Evolutionary conservation across 2,888 invertebrate genomes (phyloP).

Genomic region (Onchidella celtica): DNA sequence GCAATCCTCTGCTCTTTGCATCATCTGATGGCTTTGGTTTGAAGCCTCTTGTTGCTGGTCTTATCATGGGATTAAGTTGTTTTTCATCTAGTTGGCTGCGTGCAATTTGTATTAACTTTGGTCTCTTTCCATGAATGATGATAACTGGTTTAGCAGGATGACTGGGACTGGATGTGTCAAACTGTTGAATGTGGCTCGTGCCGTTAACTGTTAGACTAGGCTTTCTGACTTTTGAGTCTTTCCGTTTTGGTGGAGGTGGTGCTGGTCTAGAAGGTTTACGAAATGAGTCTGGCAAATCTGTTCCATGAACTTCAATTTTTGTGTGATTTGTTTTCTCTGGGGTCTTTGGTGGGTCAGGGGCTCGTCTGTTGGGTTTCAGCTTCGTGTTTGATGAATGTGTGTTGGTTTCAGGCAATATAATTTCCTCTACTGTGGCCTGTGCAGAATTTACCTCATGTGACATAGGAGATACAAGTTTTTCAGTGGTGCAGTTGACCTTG

Average conservation of each 20-base stretch:
- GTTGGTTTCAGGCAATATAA: too few relatives aligned
- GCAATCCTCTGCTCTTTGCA: background rate
- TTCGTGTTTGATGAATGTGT: too few relatives aligned
- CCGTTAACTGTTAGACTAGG: background rate
- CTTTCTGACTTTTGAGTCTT: constrained; percentile 7
- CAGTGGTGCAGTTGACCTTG: too few relatives aligned
- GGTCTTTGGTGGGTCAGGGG: background rate
- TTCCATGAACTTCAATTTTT: background rate
- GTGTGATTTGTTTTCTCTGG: too few relatives aligned
- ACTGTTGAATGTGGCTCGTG: background rate
- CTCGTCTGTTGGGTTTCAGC: background rate
- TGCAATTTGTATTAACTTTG: constrained; percentile 29
- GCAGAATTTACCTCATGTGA: too few relatives aligned
- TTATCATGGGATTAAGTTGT: constrained; percentile 46
- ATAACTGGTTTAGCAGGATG: constrained; percentile 8
- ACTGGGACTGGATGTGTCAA: background rate
- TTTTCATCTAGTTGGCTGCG: constrained; percentile 34
- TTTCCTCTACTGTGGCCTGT: too few relatives aligned
- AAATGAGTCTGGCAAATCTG: background rate
- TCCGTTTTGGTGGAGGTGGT: constrained; percentile 32
- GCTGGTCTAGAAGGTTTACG: constrained; percentile 38
- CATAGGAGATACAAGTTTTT: too few relatives aligned
- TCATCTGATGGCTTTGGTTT: constrained; percentile 3
- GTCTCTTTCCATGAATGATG: constrained; percentile 40
- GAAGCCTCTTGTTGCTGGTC: constrained; percentile 38